Evolutionary conservation across 2,797 vertebrate species (phyloP).

Genomic region (Fistularia tabacaria): DNA sequence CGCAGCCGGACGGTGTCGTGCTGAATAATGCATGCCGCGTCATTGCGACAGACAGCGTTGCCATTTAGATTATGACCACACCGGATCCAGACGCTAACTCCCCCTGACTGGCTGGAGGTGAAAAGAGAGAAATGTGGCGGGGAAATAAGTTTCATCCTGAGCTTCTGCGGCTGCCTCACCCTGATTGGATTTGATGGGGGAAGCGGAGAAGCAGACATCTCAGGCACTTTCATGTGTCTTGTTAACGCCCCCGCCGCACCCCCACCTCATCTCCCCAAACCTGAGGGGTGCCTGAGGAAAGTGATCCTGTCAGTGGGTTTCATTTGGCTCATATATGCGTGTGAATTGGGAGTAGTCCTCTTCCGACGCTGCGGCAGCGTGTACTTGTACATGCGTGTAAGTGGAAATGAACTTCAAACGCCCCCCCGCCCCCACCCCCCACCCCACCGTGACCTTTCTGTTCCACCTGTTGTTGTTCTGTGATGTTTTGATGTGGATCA

Average conservation of each 20-base stretch:
- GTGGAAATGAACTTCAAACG: too few species aligned
- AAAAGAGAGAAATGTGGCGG: conserved; percentile 39
- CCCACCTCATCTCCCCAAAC: conserved; percentile 24
- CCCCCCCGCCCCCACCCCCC: too few species aligned
- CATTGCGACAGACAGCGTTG: conserved; percentile 64
- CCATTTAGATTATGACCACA: conserved; percentile 78
- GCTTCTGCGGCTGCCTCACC: conserved; percentile 51
- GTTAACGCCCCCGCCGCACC: conserved; percentile 33
- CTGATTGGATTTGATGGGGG: conserved; percentile 57
- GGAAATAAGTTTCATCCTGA: conserved; percentile 47
- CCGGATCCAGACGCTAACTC: conserved; percentile 60
- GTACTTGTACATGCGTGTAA: too few species aligned
- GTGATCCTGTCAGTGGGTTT: conserved; percentile 35
- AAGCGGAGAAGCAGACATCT: conserved; percentile 49
- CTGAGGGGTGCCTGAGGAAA: conserved; percentile 13
- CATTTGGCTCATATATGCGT: conserved; percentile 42
- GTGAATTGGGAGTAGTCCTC: conserved; percentile 31
- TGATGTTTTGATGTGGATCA: too few species aligned
- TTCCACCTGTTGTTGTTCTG: too few species aligned
- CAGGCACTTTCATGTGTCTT: conserved; percentile 54
- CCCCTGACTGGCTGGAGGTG: conserved; percentile 59
- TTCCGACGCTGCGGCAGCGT: conserved; percentile 3
- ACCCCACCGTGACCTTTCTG: too few species aligned
- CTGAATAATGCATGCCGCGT: conserved; percentile 76
- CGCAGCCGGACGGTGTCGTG: conserved; percentile 57